Conservation (phyloP, 64 coral and sea anemone species). For the Catalaphyllia jardinei region DNA sequence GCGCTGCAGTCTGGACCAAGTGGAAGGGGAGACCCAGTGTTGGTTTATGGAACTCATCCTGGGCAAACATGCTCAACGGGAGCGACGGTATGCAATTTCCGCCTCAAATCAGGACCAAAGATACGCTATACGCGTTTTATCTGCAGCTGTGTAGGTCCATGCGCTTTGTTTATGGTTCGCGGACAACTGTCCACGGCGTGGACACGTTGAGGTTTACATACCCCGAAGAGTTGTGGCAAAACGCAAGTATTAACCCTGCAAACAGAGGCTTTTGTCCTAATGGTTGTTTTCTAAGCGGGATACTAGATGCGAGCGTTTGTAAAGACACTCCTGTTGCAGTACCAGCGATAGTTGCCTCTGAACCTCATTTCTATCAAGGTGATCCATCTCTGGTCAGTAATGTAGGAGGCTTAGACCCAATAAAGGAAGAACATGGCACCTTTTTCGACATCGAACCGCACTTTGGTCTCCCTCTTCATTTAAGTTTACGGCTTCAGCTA, state of each 20-base stretch:
- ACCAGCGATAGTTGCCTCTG: constrained; percentile 58
- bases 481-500: constrained; percentile 58
- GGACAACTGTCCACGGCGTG: constrained; percentile 39
- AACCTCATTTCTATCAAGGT: constrained; percentile 86
- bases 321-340: constrained; percentile 3
- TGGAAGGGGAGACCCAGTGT: constrained; percentile 63
- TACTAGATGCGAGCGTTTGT: constrained; percentile 66
- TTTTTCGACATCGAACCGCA: constrained; percentile 70
- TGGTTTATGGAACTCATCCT: constrained; percentile 67
- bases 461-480: constrained; percentile 66
- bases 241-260: constrained; percentile 37
- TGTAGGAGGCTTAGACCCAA: constrained; percentile 66
- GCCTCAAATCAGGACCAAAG: constrained; percentile 17
- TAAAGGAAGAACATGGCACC: constrained; percentile 60
- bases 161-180: constrained; percentile 57
- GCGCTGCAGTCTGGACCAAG: constrained; percentile 31
- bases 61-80: constrained; percentile 90
- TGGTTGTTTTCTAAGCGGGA: constrained; percentile 71
- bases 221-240: constrained; percentile 57
- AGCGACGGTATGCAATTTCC: constrained; percentile 81
- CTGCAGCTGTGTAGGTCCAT: constrained; percentile 78
- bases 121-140: constrained; percentile 65
- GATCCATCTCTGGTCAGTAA: constrained; percentile 54
- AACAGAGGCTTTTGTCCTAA: constrained; percentile 77
- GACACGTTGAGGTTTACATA: constrained; percentile 61